phyloP scores from a whole-genome alignment of 2,113 vertebrate species.

The Chaetorhynchus papuensis region DNA sequence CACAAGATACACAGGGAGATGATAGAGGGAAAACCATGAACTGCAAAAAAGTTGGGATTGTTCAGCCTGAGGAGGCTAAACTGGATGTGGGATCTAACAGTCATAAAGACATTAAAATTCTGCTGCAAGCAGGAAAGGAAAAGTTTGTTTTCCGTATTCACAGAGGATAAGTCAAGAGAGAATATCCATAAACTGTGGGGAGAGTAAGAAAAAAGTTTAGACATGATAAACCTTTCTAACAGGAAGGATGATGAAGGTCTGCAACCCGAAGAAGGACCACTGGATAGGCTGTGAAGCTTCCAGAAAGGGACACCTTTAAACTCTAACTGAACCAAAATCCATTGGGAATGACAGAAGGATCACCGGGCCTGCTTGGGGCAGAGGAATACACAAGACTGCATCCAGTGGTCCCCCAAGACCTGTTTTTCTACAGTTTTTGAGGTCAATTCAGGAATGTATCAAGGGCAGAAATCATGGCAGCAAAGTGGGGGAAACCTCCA shows the following conservation, averaged over 20 bases:
- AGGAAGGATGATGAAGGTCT: neutral
- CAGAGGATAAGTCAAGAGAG: neutral
- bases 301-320: neutral
- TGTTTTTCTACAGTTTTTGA: neutral
- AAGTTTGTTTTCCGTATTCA: neutral
- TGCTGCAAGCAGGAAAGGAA: neutral
- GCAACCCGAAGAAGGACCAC: neutral
- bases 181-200: neutral
- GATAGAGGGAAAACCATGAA: constrained; percentile 10
- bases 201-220: neutral
- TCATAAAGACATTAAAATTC: neutral
- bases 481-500: neutral
- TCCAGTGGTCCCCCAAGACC: no score
- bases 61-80: neutral
- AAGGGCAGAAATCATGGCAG: neutral
- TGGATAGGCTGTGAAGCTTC: neutral
- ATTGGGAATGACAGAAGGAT: neutral
- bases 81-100: neutral
- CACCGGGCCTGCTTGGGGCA: rapidly evolving
- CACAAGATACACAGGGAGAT: constrained; percentile 9
- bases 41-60: neutral
- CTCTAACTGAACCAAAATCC: neutral
- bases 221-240: neutral
- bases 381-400: neutral
- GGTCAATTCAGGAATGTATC: neutral